phyloP scores from a whole-genome alignment of 1,140 invertebrate genomes.

The Archegozetes longisetosus region DNA sequence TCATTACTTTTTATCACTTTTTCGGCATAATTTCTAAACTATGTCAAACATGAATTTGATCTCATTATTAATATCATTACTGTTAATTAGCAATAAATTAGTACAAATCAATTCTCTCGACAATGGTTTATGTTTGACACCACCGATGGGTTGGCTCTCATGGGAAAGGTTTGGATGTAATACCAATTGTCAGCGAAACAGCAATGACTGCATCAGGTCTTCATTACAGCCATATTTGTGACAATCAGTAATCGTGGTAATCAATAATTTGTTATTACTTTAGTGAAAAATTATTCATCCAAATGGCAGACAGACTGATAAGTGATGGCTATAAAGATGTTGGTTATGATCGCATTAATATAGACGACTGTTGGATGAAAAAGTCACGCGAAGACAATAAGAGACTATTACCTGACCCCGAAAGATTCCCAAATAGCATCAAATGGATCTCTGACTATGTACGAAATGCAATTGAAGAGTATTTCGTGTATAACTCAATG shows the following conservation, averaged over 20 bases:
- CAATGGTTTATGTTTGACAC: conserved; percentile 28
- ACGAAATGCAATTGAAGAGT: conserved; percentile 30
- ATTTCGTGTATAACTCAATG: background rate
- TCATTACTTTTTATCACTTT: too few relatives aligned
- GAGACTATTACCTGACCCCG: conserved; percentile 62
- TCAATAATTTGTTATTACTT: too few relatives aligned
- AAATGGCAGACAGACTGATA: conserved; percentile 77
- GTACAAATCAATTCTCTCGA: conserved; percentile 18
- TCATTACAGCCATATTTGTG: background rate
- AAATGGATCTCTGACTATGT: conserved; percentile 79
- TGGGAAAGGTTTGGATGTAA: conserved; percentile 34
- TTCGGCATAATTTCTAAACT: too few relatives aligned
- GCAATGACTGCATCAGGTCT: conserved; percentile 25
- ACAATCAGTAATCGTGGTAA: background rate
- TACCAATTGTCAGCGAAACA: conserved; percentile 28
- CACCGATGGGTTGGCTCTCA: conserved; percentile 37
- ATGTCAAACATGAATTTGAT: too few relatives aligned
- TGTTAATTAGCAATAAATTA: background rate
- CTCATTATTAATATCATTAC: background rate
- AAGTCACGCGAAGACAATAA: conserved; percentile 54
- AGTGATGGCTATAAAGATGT: conserved; percentile 68
- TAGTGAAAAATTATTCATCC: conserved; percentile 78
- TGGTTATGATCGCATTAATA: conserved; percentile 83
- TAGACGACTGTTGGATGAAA: conserved; percentile 91
- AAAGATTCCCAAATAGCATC: conserved; percentile 80